Evolutionary conservation across 2,888 invertebrate genomes (phyloP), one percentile per base, ranked within the genome.

Genomic region (Drosophila glabriapex): DNA sequence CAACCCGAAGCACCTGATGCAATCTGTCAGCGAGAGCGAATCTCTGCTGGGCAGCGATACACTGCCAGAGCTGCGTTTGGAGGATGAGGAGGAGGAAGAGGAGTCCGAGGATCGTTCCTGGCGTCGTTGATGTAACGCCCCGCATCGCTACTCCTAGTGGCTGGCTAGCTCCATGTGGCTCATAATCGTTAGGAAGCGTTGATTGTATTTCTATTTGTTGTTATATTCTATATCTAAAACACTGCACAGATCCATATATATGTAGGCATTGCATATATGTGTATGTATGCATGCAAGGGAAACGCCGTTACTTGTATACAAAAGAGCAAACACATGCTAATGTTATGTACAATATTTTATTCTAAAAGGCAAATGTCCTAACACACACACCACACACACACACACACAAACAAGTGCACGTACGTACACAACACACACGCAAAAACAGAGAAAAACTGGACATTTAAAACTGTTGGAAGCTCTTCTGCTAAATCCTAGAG

Each of bases 51-150:
- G 92, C 58, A 91, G 83, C 54, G 93, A 93, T 69, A 91, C 91
- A 53, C 80, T 95, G 64, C 95, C 96, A 81, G 95, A 97, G 89
- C 94, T 96, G 63, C 95, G 97, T 28, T 95, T 98, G 16, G 96
- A 96, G 85, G 96, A 96, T 85, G 96, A 96, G 83, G 97, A 98
- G 90, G 98, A 98, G 74, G 98, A 98, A 59, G 98, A 98, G 53
- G 96, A 96, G 76, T 96, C 97, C 50, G 97, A 97, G 92, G 96
- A 97, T 85, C 95, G 98, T 80, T 97, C 97, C 33, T 98, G 98
- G 98, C 95, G 98, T 79, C 97, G 98, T 96, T 97, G 96, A 95
- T 95, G 73, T 68, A 78, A 52, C 64, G 84, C 84, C 72, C 67
- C 54, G 49, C 88, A 71, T 55, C 62, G 68, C 77, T 73, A 37